These are phyloP conservation scores for Chelon auratus DNA, from an alignment of 2,797 vertebrate genomes.

Conservation along the genomic window DNA sequence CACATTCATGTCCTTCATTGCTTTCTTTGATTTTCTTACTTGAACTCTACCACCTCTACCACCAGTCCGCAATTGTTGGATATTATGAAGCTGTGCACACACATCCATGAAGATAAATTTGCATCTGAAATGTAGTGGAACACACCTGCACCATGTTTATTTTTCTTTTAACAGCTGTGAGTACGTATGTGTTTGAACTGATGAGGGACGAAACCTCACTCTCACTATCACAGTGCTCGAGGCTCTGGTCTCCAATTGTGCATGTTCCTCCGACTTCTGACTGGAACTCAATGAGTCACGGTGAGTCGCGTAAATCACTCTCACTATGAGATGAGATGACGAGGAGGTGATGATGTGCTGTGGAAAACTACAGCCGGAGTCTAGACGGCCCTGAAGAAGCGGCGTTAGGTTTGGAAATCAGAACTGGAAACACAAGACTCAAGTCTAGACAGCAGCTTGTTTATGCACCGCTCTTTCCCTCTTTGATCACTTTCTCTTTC, in stretches of 20 bases:
- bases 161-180: background rate
- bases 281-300: constrained; percentile 76
- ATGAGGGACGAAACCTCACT: constrained; percentile 57
- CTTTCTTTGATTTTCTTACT: no score
- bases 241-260: constrained; percentile 46
- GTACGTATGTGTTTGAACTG: constrained; percentile 35
- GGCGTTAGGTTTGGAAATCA: constrained; percentile 71
- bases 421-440: constrained; percentile 73
- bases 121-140: no score
- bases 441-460: constrained; percentile 68
- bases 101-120: no score
- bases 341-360: constrained; percentile 77
- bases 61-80: no score
- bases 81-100: no score
- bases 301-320: constrained; percentile 75
- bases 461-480: constrained; percentile 58
- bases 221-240: constrained; percentile 50
- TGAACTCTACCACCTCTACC: no score
- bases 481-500: constrained; percentile 50
- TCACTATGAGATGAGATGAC: constrained; percentile 52
- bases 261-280: constrained; percentile 58
- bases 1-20: no score
- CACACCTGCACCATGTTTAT: no score
- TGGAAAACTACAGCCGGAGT: constrained; percentile 80
- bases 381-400: constrained; percentile 75